Conservation (phyloP, 53 echinoderm and acorn worm genomes). For the Echinometra lucunter region DNA sequence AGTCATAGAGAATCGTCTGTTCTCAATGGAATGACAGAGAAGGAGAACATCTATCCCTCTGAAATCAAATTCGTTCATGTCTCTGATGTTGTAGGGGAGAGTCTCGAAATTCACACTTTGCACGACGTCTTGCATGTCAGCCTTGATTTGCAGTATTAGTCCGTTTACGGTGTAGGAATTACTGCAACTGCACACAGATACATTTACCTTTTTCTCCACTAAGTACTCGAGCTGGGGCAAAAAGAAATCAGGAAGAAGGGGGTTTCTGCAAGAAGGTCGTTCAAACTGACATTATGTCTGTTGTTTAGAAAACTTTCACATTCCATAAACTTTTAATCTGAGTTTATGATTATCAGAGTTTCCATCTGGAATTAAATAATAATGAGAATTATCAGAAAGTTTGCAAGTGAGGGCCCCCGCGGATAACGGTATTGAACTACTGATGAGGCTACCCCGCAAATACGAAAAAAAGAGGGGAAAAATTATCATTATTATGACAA, state of each 20-base stretch:
- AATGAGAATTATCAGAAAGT: too few relatives aligned
- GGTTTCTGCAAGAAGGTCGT: too few relatives aligned
- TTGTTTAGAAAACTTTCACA: too few relatives aligned
- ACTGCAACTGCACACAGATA: conserved; percentile 13
- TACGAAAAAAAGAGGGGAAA: too few relatives aligned
- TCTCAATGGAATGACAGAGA: conserved; percentile 37
- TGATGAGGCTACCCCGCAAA: too few relatives aligned
- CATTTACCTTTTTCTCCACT: background rate
- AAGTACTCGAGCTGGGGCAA: background rate
- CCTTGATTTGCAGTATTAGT: background rate
- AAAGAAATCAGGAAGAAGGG: background rate
- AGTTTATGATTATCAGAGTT: too few relatives aligned
- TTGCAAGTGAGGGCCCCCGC: too few relatives aligned
- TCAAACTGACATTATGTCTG: too few relatives aligned
- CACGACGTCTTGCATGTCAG: background rate
- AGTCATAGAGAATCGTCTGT: background rate
- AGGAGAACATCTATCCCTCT: conserved; percentile 7
- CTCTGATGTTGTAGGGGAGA: conserved; percentile 43
- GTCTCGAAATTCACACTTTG: background rate
- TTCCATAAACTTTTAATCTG: too few relatives aligned
- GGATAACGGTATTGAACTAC: too few relatives aligned
- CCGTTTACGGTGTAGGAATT: background rate
- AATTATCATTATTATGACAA: too few relatives aligned
- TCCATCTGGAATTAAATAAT: too few relatives aligned
- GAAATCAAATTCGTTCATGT: background rate